Percentiles rank a stretch among this genome's conserved stretches.
Evolutionary conservation across 1,140 invertebrate genomes (phyloP).

Genomic region (Panagrolaimus sp.): DNA sequence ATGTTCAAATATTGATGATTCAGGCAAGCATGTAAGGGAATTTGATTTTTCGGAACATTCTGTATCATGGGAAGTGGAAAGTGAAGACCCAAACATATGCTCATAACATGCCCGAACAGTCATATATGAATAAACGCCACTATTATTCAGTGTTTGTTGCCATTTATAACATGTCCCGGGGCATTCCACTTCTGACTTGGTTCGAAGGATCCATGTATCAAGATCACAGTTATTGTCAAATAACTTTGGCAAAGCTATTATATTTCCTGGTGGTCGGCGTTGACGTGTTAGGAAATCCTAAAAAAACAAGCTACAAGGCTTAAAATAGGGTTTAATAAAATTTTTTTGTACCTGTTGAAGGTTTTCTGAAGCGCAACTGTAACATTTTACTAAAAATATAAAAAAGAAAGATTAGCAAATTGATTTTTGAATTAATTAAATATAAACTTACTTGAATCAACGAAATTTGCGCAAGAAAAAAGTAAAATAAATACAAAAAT

Average conservation of each 20-base stretch:
- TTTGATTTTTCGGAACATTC: not conserved
- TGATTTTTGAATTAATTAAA: not conserved
- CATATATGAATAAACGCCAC: constrained; percentile 16
- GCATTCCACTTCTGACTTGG: constrained; percentile 22
- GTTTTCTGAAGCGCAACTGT: constrained; percentile 15
- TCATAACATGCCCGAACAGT: constrained; percentile 15
- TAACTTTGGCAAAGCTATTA: constrained; percentile 9
- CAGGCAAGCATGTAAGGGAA: constrained; percentile 1
- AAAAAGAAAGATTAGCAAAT: not conserved
- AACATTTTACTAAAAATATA: constrained; percentile 1
- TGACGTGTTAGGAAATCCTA: constrained; percentile 5
- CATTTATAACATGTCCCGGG: constrained; percentile 28
- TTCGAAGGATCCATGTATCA: constrained; percentile 26
- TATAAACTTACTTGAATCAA: not conserved
- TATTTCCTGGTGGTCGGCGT: not conserved
- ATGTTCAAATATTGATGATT: constrained; percentile 3
- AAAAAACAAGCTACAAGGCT: not conserved
- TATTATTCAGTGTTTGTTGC: constrained; percentile 27
- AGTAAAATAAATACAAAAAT: no score
- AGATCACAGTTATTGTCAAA: constrained; percentile 27
- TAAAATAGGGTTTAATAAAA: no score
- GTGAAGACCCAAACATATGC: constrained; percentile 12
- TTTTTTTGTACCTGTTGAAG: not conserved
- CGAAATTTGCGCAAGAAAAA: not conserved
- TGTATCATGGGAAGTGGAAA: not conserved